These are phyloP conservation scores for Silurus glanis DNA, from an alignment of 2,113 vertebrate genomes.

Conservation along the genomic window DNA sequence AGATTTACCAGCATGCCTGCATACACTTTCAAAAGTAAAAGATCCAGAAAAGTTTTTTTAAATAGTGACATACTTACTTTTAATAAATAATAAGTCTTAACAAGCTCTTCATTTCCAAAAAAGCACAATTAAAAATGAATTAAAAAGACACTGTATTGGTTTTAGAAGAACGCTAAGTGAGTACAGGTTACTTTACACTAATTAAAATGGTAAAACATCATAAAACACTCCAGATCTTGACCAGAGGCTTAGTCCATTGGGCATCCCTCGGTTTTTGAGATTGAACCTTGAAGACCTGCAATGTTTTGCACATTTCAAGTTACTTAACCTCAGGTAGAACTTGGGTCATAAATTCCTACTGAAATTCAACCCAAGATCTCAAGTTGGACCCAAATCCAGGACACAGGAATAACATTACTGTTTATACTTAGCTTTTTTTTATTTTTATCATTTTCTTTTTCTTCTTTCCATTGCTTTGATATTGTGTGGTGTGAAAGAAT, in stretches of 20 bases:
- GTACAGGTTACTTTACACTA: background rate
- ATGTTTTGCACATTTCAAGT: background rate
- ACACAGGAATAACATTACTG: background rate
- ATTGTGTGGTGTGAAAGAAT: background rate
- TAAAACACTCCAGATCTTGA: background rate
- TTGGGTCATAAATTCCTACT: background rate
- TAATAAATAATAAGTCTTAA: background rate
- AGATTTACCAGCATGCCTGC: background rate
- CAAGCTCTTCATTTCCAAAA: background rate
- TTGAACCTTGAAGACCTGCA: background rate
- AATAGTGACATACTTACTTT: background rate
- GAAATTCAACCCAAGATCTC: background rate
- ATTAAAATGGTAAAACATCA: background rate
- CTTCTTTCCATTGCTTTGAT: background rate
- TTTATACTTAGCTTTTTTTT: background rate
- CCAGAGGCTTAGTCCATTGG: background rate
- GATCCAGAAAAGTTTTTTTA: background rate
- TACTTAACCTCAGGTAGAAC: background rate
- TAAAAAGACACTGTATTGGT: background rate
- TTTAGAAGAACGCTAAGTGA: background rate
- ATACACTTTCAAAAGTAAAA: background rate
- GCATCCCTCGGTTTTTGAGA: background rate
- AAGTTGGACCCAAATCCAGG: background rate
- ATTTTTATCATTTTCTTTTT: no score
- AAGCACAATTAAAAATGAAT: background rate